Conservation (phyloP, 2,113 vertebrate genomes). For the Otus sunia region DNA sequence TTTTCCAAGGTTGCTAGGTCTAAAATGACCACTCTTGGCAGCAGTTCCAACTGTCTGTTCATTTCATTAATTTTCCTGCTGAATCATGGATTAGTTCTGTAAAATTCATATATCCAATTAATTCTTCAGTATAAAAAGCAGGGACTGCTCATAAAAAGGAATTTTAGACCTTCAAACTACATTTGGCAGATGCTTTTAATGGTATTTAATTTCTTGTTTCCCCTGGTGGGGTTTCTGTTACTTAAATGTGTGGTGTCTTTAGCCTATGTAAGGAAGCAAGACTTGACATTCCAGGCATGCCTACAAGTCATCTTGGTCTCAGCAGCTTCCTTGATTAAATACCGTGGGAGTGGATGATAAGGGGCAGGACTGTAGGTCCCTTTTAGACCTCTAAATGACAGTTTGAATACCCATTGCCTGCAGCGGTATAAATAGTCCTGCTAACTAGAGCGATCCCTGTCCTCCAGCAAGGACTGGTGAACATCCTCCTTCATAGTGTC, state of each 20-base stretch:
- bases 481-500: not conserved
- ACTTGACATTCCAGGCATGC: conserved; percentile 2
- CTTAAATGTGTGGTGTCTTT: not conserved
- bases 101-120: conserved; percentile 48
- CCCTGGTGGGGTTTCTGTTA: not conserved
- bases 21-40: conserved; percentile 41
- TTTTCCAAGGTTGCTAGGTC: conserved; percentile 33
- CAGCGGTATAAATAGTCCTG: not conserved
- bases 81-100: conserved; percentile 30
- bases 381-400: not conserved
- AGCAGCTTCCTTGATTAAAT: not conserved
- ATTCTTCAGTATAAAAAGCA: conserved; percentile 23
- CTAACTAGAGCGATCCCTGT: not conserved
- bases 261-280: not conserved
- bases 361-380: not conserved
- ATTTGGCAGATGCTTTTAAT: conserved; percentile 24
- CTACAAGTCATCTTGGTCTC: not conserved
- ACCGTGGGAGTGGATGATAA: not conserved
- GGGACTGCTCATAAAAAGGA: not conserved
- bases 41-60: not conserved
- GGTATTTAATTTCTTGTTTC: conserved; percentile 34
- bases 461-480: not conserved
- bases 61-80: conserved; percentile 57
- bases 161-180: conserved; percentile 19
- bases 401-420: not conserved